Base-by-base conservation (phyloP, 2,888 invertebrate species). In the Lutraria lutraria region DNA sequence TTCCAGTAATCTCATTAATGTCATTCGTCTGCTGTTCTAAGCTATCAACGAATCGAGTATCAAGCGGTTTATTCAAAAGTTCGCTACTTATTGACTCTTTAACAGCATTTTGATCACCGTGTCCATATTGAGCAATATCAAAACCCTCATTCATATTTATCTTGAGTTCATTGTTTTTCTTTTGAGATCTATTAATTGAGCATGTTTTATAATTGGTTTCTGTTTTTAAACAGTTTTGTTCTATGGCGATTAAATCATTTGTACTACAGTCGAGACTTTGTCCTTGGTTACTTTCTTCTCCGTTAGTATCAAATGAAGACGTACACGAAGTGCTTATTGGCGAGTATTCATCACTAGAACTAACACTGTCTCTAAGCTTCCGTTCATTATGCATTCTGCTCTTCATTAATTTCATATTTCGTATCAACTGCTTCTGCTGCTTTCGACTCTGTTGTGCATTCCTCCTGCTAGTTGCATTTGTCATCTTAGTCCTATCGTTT, bases 301-400 rank as follows among this genome's bases (percentile, higher is more conserved):
- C 76, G 29, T 76, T 19, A 34, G 19, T 76, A 19, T 34, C 76
- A 76, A 8, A 13, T 34, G 34, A 76, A 13, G 76, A 76, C 31
- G 29, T 2, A 34, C 31, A 34, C 8, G 34, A 31, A 34, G 76
- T 25, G 34, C 76, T 76, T 15, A 31, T 34, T 34, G 76, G 34
- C 16, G 34, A 76, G 25, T 76, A 76, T 19, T 76, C 76, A 19
- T 76, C 76, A 25, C 76, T 76, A 16, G 76, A 76, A 19, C 76
- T 76, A 19, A 31, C 34, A 31, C 34, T 19, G 34, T 25, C 6
- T 76, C 31, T 76, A 19, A 19, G 16, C 21, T 19, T 56, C 19
- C 25, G 34, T 34, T 72, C 31, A 29, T 72, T 25, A 25, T 76
- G 76, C 19, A 15, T 34, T 19, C 12, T 31, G 29, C 19, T 31